Conservation (phyloP, 2,797 vertebrate species). For the Loris lydekkerianus region DNA sequence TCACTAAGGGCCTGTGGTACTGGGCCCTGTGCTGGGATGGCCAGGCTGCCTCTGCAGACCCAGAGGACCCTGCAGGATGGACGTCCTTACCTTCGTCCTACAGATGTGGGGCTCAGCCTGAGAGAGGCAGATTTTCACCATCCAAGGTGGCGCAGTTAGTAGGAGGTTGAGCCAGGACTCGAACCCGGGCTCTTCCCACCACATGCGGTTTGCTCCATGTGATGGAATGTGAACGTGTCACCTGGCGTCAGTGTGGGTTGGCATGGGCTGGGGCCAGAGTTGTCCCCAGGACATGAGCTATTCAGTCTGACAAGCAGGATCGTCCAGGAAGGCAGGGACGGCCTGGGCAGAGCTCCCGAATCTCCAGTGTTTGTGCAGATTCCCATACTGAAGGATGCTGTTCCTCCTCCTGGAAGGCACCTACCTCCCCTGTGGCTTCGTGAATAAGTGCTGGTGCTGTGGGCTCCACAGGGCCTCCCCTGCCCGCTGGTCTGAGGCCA, state of each 20-base stretch:
- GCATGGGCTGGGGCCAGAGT: background rate
- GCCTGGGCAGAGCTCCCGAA: background rate
- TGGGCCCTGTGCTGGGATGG: rapidly evolving
- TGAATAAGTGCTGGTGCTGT: background rate
- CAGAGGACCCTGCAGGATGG: background rate
- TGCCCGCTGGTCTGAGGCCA: background rate
- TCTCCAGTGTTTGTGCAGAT: too few species aligned
- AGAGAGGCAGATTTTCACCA: background rate
- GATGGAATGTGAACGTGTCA: rapidly evolving
- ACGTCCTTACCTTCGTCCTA: rapidly evolving
- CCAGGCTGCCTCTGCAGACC: too few species aligned
- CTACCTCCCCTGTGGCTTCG: rapidly evolving
- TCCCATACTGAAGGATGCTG: background rate
- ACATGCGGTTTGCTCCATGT: rapidly evolving
- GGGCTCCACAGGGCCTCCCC: too few species aligned
- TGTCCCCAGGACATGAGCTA: background rate
- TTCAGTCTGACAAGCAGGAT: too few species aligned
- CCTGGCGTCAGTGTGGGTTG: rapidly evolving
- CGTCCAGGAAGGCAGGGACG: rapidly evolving
- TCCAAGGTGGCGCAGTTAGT: background rate
- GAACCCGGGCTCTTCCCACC: background rate
- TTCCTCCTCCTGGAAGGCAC: rapidly evolving
- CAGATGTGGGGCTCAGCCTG: background rate
- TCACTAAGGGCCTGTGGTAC: rapidly evolving
- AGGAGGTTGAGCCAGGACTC: rapidly evolving